These are phyloP conservation scores for Chloroceryle amazona DNA, from an alignment of 2,797 vertebrate species.

Conservation along the genomic window DNA sequence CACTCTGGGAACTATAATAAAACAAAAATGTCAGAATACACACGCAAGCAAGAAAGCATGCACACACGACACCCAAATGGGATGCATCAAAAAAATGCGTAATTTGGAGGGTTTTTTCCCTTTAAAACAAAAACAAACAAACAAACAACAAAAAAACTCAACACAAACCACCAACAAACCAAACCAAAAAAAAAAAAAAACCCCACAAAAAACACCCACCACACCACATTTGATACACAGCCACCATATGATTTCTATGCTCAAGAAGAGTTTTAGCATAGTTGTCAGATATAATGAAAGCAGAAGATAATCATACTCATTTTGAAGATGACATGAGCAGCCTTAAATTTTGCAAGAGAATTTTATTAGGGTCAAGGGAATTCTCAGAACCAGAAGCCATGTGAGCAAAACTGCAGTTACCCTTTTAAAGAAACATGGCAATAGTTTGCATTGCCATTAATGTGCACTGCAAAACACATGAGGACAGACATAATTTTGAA, in stretches of 20 bases:
- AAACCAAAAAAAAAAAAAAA: too few relatives aligned
- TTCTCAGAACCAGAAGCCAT: not conserved
- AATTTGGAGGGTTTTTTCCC: fast-evolving
- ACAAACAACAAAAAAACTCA: too few relatives aligned
- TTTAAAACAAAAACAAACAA: not conserved
- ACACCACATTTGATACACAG: not conserved
- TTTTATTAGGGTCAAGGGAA: not conserved
- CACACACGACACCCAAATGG: not conserved
- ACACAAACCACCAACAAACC: too few relatives aligned
- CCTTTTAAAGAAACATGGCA: not conserved
- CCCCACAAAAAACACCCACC: not conserved
- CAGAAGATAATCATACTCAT: not conserved
- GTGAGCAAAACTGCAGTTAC: not conserved
- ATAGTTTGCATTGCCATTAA: not conserved
- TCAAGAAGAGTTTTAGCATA: not conserved
- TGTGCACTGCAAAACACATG: not conserved
- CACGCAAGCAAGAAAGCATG: not conserved
- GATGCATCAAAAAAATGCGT: not conserved
- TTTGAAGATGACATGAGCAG: not conserved
- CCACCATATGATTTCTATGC: not conserved
- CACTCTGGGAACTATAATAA: not conserved
- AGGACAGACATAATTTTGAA: not conserved
- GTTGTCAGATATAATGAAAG: not conserved
- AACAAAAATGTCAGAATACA: not conserved
- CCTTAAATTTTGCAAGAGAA: not conserved